phyloP scores from a whole-genome alignment of 2,888 invertebrate species.

The Tachina lurida region DNA sequence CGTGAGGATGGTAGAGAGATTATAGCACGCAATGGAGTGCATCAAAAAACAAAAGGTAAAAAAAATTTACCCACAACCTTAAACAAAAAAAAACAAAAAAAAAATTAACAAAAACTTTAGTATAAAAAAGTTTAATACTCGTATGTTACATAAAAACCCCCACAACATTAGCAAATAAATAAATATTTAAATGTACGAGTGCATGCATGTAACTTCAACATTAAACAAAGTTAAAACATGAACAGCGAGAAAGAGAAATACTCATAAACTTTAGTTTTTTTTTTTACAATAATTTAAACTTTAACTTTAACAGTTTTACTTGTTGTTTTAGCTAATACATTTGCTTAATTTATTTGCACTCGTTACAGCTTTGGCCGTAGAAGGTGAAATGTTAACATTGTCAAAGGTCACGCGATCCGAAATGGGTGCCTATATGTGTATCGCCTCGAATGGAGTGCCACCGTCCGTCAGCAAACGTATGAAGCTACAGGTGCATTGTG shows the following conservation, averaged over 20 bases:
- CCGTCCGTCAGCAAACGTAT: slow-evolving; percentile 95
- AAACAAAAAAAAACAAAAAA: background rate
- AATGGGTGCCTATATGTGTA: slow-evolving; percentile 94
- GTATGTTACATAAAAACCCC: background rate
- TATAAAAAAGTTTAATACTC: slow-evolving; percentile 13
- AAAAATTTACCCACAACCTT: background rate
- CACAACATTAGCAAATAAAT: background rate
- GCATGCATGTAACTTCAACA: slow-evolving; percentile 64
- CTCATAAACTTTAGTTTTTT: background rate
- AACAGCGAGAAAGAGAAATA: background rate
- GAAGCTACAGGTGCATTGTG: slow-evolving; percentile 95
- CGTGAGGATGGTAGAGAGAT: slow-evolving; percentile 93
- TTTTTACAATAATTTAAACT: slow-evolving; percentile 36
- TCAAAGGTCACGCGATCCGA: slow-evolving; percentile 94
- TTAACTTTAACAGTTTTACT: background rate
- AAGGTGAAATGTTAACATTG: slow-evolving; percentile 91
- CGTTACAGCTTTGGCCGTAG: slow-evolving; percentile 86
- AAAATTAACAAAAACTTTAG: background rate
- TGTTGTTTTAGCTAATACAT: background rate
- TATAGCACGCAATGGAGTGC: slow-evolving; percentile 88
- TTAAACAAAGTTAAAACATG: slow-evolving; percentile 43
- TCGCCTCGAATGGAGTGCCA: slow-evolving; percentile 94
- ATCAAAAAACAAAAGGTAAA: slow-evolving; percentile 90
- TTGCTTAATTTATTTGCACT: background rate
- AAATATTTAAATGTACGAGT: slow-evolving; percentile 16